Percentiles rank a stretch among this genome's conserved stretches.
Conservation (phyloP, 2,113 vertebrate genomes). For the Nerophis lumbriciformis region DNA sequence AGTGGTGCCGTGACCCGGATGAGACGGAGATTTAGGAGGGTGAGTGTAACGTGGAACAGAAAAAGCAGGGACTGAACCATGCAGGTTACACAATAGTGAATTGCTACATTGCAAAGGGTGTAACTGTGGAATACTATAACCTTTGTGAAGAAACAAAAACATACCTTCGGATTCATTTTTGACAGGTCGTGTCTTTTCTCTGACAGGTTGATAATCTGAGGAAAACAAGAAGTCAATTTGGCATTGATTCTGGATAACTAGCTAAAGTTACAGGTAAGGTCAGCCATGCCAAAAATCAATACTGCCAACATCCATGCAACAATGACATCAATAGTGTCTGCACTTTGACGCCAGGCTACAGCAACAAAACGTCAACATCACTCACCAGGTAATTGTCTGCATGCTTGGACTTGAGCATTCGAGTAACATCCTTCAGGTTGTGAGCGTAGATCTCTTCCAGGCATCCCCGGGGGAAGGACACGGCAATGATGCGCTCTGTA, state of each 20-base stretch:
- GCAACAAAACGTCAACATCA: not conserved
- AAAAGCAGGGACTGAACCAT: no score
- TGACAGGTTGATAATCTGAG: conserved; percentile 91
- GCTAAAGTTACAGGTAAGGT: conserved; percentile 8
- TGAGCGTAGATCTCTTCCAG: conserved; percentile 86
- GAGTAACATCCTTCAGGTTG: conserved; percentile 85
- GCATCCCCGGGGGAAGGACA: conserved; percentile 84
- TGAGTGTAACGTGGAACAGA: no score
- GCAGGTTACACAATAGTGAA: no score
- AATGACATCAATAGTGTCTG: conserved; percentile 13
- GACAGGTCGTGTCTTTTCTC: conserved; percentile 87
- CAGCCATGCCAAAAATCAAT: conserved; percentile 8
- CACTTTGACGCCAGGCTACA: conserved; percentile 15
- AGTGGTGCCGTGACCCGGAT: no score
- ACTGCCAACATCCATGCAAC: conserved; percentile 10
- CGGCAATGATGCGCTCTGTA: conserved; percentile 91
- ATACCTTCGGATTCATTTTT: conserved; percentile 92
- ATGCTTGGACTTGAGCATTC: conserved; percentile 95
- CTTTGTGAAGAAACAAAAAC: not conserved
- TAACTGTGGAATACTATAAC: no score
- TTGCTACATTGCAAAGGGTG: no score
- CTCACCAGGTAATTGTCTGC: conserved; percentile 94
- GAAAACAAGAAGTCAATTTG: conserved; percentile 19
- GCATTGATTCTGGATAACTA: not conserved
- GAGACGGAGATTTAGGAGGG: no score